These are phyloP conservation scores for Saguinus midas DNA, from an alignment of 2,113 vertebrate species.

Conservation along the genomic window DNA sequence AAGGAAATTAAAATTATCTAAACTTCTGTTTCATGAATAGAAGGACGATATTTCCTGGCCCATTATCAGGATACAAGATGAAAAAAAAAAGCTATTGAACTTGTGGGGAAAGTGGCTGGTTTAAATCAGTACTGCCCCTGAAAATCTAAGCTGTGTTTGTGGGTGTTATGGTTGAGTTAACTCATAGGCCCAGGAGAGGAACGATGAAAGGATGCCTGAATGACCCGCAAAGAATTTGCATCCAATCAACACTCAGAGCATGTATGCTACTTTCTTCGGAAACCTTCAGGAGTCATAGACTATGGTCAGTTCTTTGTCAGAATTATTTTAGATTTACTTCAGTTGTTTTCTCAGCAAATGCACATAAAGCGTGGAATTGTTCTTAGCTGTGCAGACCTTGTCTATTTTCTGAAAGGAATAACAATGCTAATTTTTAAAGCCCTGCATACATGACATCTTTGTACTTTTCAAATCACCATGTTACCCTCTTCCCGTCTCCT, in stretches of 20 bases:
- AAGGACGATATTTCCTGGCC: not conserved
- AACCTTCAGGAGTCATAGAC: not conserved
- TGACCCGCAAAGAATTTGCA: too few relatives aligned
- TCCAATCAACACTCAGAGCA: not conserved
- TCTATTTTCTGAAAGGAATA: not conserved
- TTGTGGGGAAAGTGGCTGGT: not conserved
- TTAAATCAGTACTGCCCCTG: not conserved
- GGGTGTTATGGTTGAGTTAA: not conserved
- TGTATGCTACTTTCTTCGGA: not conserved
- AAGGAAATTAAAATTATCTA: not conserved
- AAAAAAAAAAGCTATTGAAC: not conserved
- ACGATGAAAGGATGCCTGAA: too few relatives aligned
- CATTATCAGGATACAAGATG: not conserved
- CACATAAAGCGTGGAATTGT: not conserved
- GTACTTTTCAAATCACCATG: not conserved
- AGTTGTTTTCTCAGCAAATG: not conserved
- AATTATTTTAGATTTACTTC: not conserved
- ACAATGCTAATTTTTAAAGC: not conserved
- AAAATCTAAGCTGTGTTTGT: not conserved
- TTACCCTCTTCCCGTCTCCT: not conserved
- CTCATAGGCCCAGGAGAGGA: not conserved
- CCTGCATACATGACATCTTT: too few relatives aligned
- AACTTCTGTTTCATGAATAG: not conserved
- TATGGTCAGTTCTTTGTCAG: not conserved
- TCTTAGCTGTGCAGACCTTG: not conserved